phyloP scores from a whole-genome alignment of 2,113 vertebrate genomes.

The Hippopotamus amphibius region DNA sequence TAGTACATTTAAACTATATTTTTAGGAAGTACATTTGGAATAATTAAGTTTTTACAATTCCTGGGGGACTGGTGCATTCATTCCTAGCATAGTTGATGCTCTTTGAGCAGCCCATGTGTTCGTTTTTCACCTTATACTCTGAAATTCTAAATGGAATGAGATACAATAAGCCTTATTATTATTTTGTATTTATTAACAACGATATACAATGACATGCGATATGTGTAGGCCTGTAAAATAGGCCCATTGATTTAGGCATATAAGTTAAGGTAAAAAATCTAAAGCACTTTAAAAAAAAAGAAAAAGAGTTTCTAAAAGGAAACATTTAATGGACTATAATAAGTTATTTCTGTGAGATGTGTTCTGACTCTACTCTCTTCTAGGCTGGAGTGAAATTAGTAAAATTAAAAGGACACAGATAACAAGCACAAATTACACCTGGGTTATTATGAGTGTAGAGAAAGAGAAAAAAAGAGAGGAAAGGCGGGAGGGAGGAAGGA shows the following conservation, averaged over 20 bases:
- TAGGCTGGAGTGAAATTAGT: not conserved
- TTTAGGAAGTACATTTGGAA: not conserved
- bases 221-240: not conserved
- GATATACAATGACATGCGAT: not conserved
- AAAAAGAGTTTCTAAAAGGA: not conserved
- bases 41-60: not conserved
- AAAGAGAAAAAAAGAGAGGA: not conserved
- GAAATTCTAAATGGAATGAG: slow-evolving; percentile 4
- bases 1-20: not conserved
- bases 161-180: not conserved
- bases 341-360: not conserved
- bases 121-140: not conserved
- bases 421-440: not conserved
- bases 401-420: not conserved
- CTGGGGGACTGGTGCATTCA: not conserved
- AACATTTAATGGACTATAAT: not conserved
- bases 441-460: not conserved
- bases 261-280: not conserved
- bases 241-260: not conserved
- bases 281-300: not conserved
- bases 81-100: not conserved
- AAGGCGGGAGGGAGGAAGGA: too few species aligned
- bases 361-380: not conserved
- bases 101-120: not conserved
- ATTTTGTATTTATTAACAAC: not conserved